These are phyloP conservation scores for Drosophila malerkotliana DNA, from an alignment of 1,140 invertebrate genomes.

Conservation along the genomic window DNA sequence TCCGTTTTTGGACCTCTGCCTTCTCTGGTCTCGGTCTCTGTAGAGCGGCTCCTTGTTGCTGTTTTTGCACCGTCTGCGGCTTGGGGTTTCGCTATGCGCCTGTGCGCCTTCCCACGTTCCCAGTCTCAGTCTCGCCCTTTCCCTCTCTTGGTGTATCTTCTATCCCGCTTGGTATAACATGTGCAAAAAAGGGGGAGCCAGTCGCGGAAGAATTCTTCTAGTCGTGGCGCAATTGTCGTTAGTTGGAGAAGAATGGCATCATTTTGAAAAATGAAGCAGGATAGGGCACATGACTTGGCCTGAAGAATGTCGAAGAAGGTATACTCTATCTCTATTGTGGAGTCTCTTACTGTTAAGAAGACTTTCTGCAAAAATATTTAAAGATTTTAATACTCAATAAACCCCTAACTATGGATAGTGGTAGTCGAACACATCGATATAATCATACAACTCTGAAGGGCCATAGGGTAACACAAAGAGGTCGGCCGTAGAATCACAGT, in stretches of 20 bases:
- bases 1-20: constrained; percentile 57
- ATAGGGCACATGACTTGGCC: too few species aligned
- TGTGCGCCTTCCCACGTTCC: constrained; percentile 55
- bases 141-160: constrained; percentile 24
- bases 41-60: constrained; percentile 18
- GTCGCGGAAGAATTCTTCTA: constrained; percentile 47
- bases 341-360: too few species aligned
- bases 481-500: constrained; percentile 26
- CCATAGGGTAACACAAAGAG: background rate
- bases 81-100: constrained; percentile 39
- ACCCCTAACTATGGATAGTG: too few species aligned
- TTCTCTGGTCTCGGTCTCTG: constrained; percentile 10
- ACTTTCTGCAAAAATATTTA: too few species aligned
- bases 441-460: too few species aligned
- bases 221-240: constrained; percentile 63
- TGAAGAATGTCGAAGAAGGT: too few species aligned
- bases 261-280: background rate
- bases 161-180: constrained; percentile 30
- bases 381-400: too few species aligned
- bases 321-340: too few species aligned
- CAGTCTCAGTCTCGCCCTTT: constrained; percentile 18
- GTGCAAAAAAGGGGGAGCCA: constrained; percentile 25
- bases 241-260: constrained; percentile 4
- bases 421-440: too few species aligned
- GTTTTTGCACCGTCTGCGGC: constrained; percentile 42